Evolutionary conservation across 2,797 vertebrate genomes (phyloP).

Genomic region (Neopelma chrysocephalum): DNA sequence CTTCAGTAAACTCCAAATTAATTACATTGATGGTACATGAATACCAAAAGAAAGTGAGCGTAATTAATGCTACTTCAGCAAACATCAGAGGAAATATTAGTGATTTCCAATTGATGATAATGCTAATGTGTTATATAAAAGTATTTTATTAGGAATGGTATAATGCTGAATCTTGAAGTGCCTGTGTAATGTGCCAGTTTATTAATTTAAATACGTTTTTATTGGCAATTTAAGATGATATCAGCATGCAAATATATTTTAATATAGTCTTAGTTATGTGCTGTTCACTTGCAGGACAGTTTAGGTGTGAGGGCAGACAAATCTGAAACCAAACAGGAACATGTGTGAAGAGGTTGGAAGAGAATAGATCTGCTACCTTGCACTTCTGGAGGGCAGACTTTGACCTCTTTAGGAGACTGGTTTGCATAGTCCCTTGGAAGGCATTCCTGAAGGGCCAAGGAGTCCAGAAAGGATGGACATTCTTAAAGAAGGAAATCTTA

Average conservation of each 20-base stretch:
- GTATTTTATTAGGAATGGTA: constrained; percentile 45
- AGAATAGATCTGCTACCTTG: not conserved
- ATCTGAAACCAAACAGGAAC: not conserved
- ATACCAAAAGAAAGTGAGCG: constrained; percentile 44
- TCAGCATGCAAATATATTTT: constrained; percentile 20
- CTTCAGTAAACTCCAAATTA: constrained; percentile 60
- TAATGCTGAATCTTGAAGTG: not conserved
- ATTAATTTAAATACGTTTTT: constrained; percentile 50
- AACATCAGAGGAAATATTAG: constrained; percentile 51
- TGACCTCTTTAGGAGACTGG: not conserved
- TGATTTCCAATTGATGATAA: constrained; percentile 48
- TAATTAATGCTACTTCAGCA: constrained; percentile 61
- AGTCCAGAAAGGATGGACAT: not conserved
- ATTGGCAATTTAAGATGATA: constrained; percentile 22
- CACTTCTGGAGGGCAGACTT: not conserved
- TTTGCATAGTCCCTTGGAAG: not conserved
- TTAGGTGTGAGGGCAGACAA: not conserved
- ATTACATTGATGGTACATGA: constrained; percentile 64
- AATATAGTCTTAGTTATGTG: not conserved
- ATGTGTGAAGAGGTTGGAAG: not conserved
- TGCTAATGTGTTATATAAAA: constrained; percentile 38
- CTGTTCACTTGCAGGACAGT: not conserved
- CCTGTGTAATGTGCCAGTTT: constrained; percentile 29
- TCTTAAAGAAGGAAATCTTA: not conserved
- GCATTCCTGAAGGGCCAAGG: not conserved